Evolutionary conservation across 2,888 invertebrate species (phyloP).

Genomic region (Lasioglossum pauxillum): DNA sequence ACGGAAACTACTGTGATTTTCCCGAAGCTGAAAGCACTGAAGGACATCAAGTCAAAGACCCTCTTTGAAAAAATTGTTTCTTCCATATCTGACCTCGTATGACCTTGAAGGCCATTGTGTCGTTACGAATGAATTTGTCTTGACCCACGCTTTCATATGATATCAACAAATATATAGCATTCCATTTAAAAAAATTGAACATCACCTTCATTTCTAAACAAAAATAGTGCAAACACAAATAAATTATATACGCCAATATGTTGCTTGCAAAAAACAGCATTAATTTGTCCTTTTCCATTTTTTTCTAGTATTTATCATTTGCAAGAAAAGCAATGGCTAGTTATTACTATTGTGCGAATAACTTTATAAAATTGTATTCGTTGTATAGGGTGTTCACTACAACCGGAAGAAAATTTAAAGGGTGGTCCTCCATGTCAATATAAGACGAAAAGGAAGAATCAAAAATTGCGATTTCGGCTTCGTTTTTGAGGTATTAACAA

Average conservation of each 20-base stretch:
- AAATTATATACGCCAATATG: background rate
- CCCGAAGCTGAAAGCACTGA: slow-evolving; percentile 96
- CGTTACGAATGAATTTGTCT: background rate
- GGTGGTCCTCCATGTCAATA: too few relatives aligned
- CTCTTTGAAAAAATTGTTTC: background rate
- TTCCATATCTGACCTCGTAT: background rate
- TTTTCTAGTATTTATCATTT: background rate
- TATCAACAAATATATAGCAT: background rate
- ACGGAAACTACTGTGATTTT: slow-evolving; percentile 94
- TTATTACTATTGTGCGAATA: background rate
- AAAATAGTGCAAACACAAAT: background rate
- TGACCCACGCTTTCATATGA: background rate
- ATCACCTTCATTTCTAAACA: too few relatives aligned
- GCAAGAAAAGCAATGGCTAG: background rate
- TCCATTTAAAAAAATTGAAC: too few relatives aligned
- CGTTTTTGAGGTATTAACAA: too few relatives aligned
- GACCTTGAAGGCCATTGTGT: background rate
- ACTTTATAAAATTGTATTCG: background rate
- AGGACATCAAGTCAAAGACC: slow-evolving; percentile 91
- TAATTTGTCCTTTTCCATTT: background rate
- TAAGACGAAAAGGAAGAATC: too few relatives aligned
- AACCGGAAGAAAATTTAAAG: too few relatives aligned
- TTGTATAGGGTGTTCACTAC: too few relatives aligned
- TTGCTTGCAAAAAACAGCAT: background rate
- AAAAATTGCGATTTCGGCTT: too few relatives aligned